phyloP scores from a whole-genome alignment of 2,797 vertebrate genomes.

The Myotis findleyi region DNA sequence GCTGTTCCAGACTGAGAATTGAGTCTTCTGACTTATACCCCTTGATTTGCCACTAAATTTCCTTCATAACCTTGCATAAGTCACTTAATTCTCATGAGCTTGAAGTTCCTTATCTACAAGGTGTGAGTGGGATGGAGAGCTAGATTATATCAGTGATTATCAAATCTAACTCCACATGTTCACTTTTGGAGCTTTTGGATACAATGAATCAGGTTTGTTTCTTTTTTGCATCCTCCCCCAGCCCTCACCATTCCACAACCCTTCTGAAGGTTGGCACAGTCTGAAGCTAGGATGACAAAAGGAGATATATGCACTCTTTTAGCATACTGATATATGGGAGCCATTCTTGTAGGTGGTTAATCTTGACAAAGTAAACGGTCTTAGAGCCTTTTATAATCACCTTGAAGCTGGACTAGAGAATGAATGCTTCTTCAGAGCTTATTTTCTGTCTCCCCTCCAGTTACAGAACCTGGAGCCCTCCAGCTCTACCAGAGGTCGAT shows the following conservation, averaged over 20 bases:
- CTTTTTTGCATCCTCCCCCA: neutral
- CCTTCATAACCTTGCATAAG: neutral
- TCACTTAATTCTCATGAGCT: neutral
- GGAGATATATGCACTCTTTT: neutral
- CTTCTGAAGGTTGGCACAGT: neutral
- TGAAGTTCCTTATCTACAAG: neutral
- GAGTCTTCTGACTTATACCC: neutral
- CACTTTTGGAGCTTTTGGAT: neutral
- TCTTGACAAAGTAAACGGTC: neutral
- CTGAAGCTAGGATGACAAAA: neutral
- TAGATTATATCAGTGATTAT: neutral
- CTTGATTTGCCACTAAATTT: neutral
- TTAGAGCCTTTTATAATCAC: neutral
- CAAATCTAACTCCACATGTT: neutral
- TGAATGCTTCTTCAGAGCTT: neutral
- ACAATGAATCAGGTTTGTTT: neutral
- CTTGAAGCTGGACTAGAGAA: neutral
- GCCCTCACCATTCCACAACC: neutral
- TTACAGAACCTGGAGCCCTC: neutral
- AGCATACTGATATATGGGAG: neutral
- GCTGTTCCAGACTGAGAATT: neutral
- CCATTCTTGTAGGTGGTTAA: neutral
- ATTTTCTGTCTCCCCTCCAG: neutral
- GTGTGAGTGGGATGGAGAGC: neutral
- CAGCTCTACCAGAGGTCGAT: neutral